These are phyloP conservation scores for Penaeus indicus DNA, from an alignment of 1,140 invertebrate species.

Conservation along the genomic window DNA sequence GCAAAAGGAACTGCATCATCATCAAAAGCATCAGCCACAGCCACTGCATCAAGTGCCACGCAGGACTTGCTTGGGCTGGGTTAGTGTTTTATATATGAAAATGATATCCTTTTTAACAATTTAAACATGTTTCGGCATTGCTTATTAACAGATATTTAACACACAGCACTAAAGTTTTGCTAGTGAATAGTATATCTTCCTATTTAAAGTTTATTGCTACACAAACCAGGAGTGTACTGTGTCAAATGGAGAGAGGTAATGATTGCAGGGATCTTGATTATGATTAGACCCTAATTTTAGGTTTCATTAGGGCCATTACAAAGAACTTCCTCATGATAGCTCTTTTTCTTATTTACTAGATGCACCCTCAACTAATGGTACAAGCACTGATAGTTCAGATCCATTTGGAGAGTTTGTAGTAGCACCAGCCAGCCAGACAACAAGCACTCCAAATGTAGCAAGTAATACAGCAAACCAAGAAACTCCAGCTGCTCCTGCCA, in stretches of 20 bases:
- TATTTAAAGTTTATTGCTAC: neutral
- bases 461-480: slow-evolving; percentile 68
- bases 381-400: slow-evolving; percentile 54
- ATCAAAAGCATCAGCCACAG: slow-evolving; percentile 78
- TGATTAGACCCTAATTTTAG: neutral
- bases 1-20: slow-evolving; percentile 73
- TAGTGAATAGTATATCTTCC: no score
- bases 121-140: neutral
- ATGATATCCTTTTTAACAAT: neutral
- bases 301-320: no score
- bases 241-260: neutral
- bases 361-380: slow-evolving; percentile 39
- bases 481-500: slow-evolving; percentile 59
- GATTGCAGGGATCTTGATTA: neutral
- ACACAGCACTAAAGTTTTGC: neutral
- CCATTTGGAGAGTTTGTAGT: slow-evolving; percentile 67
- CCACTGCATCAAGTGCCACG: slow-evolving; percentile 62
- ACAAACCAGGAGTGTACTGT: neutral
- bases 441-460: slow-evolving; percentile 67
- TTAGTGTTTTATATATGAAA: slow-evolving; percentile 66
- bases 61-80: slow-evolving; percentile 78
- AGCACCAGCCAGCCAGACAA: slow-evolving; percentile 47
- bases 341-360: slow-evolving; percentile 34
- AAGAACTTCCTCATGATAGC: neutral
- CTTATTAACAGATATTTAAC: neutral